phyloP scores from a whole-genome alignment of 2,797 vertebrate genomes.

The Eospalax fontanierii region DNA sequence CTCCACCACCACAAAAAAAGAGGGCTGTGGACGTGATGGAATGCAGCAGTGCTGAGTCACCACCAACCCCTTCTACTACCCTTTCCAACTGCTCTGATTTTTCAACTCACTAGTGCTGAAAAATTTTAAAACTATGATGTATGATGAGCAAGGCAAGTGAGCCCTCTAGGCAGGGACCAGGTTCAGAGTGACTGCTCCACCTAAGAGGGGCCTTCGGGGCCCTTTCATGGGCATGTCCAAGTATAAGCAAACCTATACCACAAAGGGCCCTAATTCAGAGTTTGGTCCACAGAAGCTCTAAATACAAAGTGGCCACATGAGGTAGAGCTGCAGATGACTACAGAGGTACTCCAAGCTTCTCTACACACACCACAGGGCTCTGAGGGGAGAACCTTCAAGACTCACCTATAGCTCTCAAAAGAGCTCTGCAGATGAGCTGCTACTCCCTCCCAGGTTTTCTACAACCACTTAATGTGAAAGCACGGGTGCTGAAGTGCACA shows the following conservation, averaged over 20 bases:
- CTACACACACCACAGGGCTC: neutral
- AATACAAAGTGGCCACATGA: rapidly evolving
- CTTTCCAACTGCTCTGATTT: neutral
- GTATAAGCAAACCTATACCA: neutral
- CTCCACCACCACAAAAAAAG: neutral
- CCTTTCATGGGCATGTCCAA: neutral
- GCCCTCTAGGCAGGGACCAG: neutral
- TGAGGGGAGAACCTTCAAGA: neutral
- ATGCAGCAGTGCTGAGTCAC: neutral
- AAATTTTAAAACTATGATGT: neutral
- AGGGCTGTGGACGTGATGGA: too few species aligned
- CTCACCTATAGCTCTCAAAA: neutral
- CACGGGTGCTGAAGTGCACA: neutral
- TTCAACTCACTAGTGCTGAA: neutral
- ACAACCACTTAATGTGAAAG: neutral
- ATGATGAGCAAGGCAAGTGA: neutral
- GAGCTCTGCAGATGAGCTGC: neutral
- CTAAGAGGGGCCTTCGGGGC: neutral
- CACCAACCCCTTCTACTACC: neutral
- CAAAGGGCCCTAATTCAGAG: neutral
- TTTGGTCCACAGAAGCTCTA: too few species aligned
- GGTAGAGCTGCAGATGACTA: too few species aligned
- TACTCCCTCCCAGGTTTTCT: neutral
- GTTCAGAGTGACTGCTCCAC: neutral
- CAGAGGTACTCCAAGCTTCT: too few species aligned